Conservation (phyloP, 2,888 invertebrate species). For the Prosopocoilus inquinatus region DNA sequence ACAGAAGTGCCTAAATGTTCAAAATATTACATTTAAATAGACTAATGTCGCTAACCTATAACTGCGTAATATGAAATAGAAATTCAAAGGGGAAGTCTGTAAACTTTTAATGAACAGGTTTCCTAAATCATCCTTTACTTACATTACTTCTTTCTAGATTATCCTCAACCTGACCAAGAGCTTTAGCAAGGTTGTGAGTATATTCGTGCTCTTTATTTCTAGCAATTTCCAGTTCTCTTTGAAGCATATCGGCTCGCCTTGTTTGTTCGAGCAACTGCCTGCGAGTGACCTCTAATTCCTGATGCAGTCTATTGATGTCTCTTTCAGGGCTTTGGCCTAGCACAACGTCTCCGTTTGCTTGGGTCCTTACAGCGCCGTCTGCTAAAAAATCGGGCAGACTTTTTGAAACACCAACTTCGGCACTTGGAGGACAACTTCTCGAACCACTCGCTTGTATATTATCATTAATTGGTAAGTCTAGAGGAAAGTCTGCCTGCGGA, state of each 20-base stretch:
- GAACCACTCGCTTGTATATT: constrained; percentile 25
- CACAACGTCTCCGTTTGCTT: constrained; percentile 36
- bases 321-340: constrained; percentile 41
- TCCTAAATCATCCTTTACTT: no score
- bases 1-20: no score
- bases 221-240: constrained; percentile 55
- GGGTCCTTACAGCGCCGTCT: constrained; percentile 62
- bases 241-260: constrained; percentile 55
- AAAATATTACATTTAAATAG: no score
- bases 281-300: constrained; percentile 57
- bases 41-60: no score
- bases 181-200: constrained; percentile 55
- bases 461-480: constrained; percentile 44
- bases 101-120: background rate
- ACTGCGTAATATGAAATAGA: no score
- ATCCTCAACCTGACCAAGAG: constrained; percentile 59
- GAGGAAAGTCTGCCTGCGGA: constrained; percentile 44
- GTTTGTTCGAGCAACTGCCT: constrained; percentile 56
- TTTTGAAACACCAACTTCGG: constrained; percentile 51
- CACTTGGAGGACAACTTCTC: constrained; percentile 33
- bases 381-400: constrained; percentile 70
- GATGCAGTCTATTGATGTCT: constrained; percentile 54
- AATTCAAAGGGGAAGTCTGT: no score
- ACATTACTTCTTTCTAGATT: constrained; percentile 59
- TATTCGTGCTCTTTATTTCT: constrained; percentile 56